Base-by-base conservation (phyloP, 2,797 vertebrate genomes). In the Sarcoramphus papa region DNA sequence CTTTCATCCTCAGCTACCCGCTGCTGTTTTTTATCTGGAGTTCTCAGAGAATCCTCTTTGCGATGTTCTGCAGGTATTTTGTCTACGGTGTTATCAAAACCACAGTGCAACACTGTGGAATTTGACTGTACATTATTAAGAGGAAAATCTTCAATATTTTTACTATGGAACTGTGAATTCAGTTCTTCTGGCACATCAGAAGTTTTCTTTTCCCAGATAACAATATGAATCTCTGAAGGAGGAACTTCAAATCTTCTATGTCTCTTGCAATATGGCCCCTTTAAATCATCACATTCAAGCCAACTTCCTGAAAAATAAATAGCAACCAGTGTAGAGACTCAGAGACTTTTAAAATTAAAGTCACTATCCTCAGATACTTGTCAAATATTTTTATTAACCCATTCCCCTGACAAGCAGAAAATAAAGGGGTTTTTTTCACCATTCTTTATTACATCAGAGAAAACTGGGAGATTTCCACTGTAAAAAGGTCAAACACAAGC, bases 281-380 rank as follows among this genome's bases (percentile, higher is more conserved):
- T 99, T 93, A 99, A 95, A 93, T 99, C 99, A 82, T 99, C 99
- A 70, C 98, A 99, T 90, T 99, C 99, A 70, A 99, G 96, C 99
- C 99, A 99, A 9, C 97, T 98, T 64, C 98, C 99, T 99, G 93
- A 33, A 95, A 92, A 88, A 95, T 35, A 95, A 90, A 94, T 4
- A 94, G 88, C 33, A 79, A 92, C 62, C 60, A 92, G 24, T 60
- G 85, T 35, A 97, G 90, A 95, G 41, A 78, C 20, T 95, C 60
- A 81, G 47, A 90, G 31, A 48, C 76, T 60, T 90, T 82, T 53
- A 83, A 82, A 92, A 68, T 2, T 64, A 51, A 89, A 81, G 74
- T 85, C 48, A 37, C 47, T 92, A 50, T 76, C 69, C 30, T 94
- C 56, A 84, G 80, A 69, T 35, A 73, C 37, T 82, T 88, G 53